Evolutionary conservation across 2,888 invertebrate species (phyloP).

Genomic region (Hirtodrosophila histrioides): DNA sequence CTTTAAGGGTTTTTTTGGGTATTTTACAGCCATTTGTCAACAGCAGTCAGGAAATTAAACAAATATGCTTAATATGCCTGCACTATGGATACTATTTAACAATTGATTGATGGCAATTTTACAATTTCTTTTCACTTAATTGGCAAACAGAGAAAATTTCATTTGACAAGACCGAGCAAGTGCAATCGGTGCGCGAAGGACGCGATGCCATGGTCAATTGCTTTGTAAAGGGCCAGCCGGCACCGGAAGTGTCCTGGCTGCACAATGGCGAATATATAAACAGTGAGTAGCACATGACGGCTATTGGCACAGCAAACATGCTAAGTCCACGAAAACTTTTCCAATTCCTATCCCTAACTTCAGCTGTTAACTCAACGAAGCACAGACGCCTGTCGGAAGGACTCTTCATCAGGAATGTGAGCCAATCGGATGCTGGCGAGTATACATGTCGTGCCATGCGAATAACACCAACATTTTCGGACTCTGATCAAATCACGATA

Average conservation of each 20-base stretch:
- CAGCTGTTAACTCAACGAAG: constrained; percentile 83
- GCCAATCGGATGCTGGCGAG: constrained; percentile 86
- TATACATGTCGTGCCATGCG: constrained; percentile 87
- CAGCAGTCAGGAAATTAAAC: background rate
- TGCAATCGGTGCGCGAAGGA: constrained; percentile 86
- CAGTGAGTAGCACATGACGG: constrained; percentile 70
- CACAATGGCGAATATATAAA: constrained; percentile 84
- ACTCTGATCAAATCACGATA: constrained; percentile 86
- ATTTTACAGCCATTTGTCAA: too few species aligned
- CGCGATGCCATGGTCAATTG: constrained; percentile 84
- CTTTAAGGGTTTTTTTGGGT: too few species aligned
- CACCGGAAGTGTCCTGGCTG: constrained; percentile 84
- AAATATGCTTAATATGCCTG: constrained; percentile 13
- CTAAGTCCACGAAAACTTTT: constrained; percentile 29
- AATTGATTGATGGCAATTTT: constrained; percentile 14
- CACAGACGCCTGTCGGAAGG: constrained; percentile 85
- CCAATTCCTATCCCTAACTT: background rate
- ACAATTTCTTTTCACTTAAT: constrained; percentile 8
- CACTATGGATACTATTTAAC: constrained; percentile 20
- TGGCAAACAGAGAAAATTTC: constrained; percentile 85
- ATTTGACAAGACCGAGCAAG: constrained; percentile 85
- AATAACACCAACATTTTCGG: constrained; percentile 85
- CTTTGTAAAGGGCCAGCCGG: constrained; percentile 84
- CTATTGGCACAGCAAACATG: constrained; percentile 8
- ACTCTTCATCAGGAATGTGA: constrained; percentile 86